Evolutionary conservation across 2,113 vertebrate genomes (phyloP), one percentile per base, ranked within the genome.

Genomic region (Apeltes quadracus): DNA sequence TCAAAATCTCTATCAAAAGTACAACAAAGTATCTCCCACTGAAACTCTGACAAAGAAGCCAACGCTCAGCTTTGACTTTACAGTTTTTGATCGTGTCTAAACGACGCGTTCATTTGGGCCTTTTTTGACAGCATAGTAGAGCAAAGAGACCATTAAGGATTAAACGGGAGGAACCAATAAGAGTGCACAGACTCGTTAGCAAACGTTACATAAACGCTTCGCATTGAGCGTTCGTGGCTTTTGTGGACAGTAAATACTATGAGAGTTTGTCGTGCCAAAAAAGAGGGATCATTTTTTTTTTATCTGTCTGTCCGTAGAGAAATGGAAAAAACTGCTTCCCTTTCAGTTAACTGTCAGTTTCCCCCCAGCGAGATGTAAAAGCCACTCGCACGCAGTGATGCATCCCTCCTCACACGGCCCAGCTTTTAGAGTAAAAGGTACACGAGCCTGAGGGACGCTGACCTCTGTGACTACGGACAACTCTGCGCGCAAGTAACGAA

Each of bases 401-500:
- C 64, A 78, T 86, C 63, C 48, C 73, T 81, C 77, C 25, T 78
- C 82, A 84, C 76, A 76, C 58, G 63, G 76, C 71, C n/a, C 36
- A 83, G 87, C 91, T 91, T 88, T 91, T 87, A 91, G 81, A 85
- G 81, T 86, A 83, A 82, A 90, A 86, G 81, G 87, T 88, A 77
- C 85, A 79, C 22, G 54, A 57, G 75, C 82, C 76, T 69, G 48
- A 56, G 78, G 82, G 84, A 89, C 48, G 74, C 68, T 64, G 79
- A 85, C 89, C 84, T 84, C 76, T 72, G 78, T 57, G 74, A 78
- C 75, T 78, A 87, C 84, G 83, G 87, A 86, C 83, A 61, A 68
- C 71, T 50, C 41, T 53, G 82, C 77, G 74, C 72, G 79, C 69
- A 79, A 69, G 51, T 76, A 34, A 34, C 32, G 7, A 34, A 7